Evolutionary conservation across 2,888 invertebrate species (phyloP), one percentile per base, ranked within the genome.

Genomic region (Ferdinandea cuprea): DNA sequence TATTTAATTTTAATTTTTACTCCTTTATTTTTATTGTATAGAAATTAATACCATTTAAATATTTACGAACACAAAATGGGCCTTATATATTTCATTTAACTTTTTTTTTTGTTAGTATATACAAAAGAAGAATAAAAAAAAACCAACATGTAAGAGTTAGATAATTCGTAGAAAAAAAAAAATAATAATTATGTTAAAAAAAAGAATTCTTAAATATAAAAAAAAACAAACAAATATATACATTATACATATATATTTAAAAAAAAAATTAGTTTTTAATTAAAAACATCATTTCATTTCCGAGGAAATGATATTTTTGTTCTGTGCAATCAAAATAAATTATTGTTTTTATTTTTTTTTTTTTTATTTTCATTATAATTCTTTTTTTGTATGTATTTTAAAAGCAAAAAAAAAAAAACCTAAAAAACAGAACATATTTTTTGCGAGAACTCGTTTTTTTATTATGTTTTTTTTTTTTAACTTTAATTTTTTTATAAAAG

Each of bases 301-400:
- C 61, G 58, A 72, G 59, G 85, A 83, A 83, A 81, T 78, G 81
- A 65, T 76, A 58, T 85, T 85, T 85, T 85, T 85, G 77, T 83
- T 85, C 83, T 80, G 85, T 86, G 85, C 85, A 86, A 85, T 85
- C 81, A 85, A 81, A 84, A 85, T 85, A 86, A 85, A 80, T 86
- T 78, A 85, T 83, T n/a, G n/a, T n/a, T n/a, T n/a, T n/a, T n/a
- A n/a, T n/a, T n/a, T 84, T 76, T 73, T 65, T 65, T 78, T 73
- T 65, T 63, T 76, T 71, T 72, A 69, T 71, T 59, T 68, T 72
- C 32, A 77, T 72, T 68, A 40, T 65, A 25, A 56, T 73, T 54
- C 63, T 52, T 32, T 59, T 73, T 66, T 58, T 78, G 17, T 71
- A 56, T 56, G 56, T 61, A 77, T 72, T 63, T 73, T 61, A 46